Conservation (phyloP, 2,113 vertebrate species). For the Dasyprocta punctata region DNA sequence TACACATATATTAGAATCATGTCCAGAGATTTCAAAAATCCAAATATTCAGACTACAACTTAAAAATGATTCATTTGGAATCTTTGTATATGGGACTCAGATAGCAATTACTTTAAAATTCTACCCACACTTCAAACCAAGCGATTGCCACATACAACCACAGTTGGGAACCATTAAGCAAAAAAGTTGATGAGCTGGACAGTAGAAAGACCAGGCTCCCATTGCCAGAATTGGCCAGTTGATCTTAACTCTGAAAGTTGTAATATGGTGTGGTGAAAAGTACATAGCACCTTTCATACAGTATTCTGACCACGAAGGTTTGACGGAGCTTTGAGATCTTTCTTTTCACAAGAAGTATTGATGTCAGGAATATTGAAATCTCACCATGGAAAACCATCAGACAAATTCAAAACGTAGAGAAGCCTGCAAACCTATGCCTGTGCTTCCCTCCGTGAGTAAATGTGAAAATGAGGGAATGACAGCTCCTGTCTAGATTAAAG, state of each 20-base stretch:
- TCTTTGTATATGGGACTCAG: not conserved
- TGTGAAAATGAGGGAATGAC: not conserved
- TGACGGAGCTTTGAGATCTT: conserved; percentile 25
- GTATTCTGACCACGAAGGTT: not conserved
- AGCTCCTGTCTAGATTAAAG: not conserved
- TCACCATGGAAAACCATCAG: not conserved
- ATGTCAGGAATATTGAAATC: not conserved
- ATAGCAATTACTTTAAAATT: not conserved
- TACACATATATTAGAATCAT: not conserved
- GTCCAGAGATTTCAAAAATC: not conserved
- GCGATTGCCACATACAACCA: not conserved
- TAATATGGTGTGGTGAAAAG: not conserved
- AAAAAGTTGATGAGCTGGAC: not conserved
- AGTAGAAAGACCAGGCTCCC: not conserved
- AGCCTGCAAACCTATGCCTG: not conserved
- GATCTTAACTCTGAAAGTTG: not conserved
- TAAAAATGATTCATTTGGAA: not conserved
- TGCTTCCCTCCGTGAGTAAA: not conserved
- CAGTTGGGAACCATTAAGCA: not conserved
- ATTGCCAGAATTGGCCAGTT: not conserved
- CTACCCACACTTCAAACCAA: not conserved
- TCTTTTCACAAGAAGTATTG: not conserved
- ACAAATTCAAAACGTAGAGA: not conserved
- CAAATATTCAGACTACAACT: not conserved
- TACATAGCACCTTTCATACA: not conserved